Evolutionary conservation across 2,888 invertebrate species (phyloP), one percentile per base, ranked within the genome.

Genomic region (Panzeria rudis): DNA sequence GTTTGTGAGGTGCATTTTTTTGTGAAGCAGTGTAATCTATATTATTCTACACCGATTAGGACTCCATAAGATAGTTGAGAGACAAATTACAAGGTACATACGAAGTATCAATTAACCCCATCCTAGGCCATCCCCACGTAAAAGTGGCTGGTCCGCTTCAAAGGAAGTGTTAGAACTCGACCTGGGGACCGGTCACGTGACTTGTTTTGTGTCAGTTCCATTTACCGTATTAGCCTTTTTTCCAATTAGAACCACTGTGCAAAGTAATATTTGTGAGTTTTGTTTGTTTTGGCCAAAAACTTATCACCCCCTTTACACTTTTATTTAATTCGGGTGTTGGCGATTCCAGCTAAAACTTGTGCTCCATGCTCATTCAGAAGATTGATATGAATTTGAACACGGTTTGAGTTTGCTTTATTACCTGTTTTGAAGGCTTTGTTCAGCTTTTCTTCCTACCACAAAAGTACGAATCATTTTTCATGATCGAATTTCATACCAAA

Each of bases 401-500:
- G 64, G 87, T 71, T 87, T 84, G 87, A 85, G 83, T 77, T 83
- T 81, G 78, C 72, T 85, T 84, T 77, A 81, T 85, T 68, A 78
- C 82, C 75, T 66, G 71, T 80, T 80, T 56, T 78, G 23, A 29
- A 61, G 69, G 15, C 41, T 56, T 62, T 80, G 56, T 86, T 77
- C 71, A 61, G 64, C 29, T 47, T 64, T 81, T 66, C 56, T 52
- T 86, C 72, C 66, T 56, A 54, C 50, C 54, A 83, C 66, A 68
- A 77, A 62, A 84, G 76, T 50, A 76, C 54, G 62, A 59, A 76
- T 84, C 87, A 89, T 89, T 89, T 89, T 89, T 89, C 89, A 89
- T 89, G 89, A 88, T 89, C 89, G 88, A 88, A 87, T 89, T 90
- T 88, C 89, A 84, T 81, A 50, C 17, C 23, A 44, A 72, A 20